Conservation (phyloP, 1,140 invertebrate species). For the Phymorhynchus buccinoides region DNA sequence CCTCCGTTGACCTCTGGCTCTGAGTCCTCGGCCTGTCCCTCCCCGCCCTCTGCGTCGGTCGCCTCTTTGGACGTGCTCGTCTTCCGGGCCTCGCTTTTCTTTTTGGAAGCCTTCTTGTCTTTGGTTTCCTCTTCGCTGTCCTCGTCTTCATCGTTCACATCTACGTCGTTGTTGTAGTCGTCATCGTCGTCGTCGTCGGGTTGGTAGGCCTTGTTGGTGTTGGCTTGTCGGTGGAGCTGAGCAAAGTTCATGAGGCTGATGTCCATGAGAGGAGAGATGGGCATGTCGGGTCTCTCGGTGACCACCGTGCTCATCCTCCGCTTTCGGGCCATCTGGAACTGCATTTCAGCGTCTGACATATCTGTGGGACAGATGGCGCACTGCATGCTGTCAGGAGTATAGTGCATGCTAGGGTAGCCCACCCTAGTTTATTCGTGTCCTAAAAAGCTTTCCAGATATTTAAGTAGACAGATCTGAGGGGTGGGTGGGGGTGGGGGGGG, state of each 20-base stretch:
- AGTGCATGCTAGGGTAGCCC: no score
- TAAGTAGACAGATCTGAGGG: no score
- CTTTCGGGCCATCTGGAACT: not conserved
- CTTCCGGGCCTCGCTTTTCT: not conserved
- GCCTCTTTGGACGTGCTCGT: not conserved
- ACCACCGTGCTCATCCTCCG: not conserved
- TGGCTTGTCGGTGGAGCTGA: not conserved
- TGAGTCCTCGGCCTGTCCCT: not conserved
- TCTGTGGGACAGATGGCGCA: not conserved
- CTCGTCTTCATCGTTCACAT: not conserved
- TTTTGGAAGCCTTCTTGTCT: constrained; percentile 5
- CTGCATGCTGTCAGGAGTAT: no score
- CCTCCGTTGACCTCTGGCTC: no score
- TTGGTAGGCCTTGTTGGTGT: not conserved
- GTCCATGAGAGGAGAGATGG: not conserved
- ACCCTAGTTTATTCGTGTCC: no score
- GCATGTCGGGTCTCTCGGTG: not conserved
- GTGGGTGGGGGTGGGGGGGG: no score
- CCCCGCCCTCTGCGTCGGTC: not conserved
- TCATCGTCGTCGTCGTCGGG: not conserved
- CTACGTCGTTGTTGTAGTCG: not conserved
- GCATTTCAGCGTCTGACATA: constrained; percentile 13
- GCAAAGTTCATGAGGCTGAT: not conserved
- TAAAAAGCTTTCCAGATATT: no score
- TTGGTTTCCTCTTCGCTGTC: not conserved